These are phyloP conservation scores for Dorcus hopei DNA, from an alignment of 2,888 invertebrate genomes.

Conservation along the genomic window DNA sequence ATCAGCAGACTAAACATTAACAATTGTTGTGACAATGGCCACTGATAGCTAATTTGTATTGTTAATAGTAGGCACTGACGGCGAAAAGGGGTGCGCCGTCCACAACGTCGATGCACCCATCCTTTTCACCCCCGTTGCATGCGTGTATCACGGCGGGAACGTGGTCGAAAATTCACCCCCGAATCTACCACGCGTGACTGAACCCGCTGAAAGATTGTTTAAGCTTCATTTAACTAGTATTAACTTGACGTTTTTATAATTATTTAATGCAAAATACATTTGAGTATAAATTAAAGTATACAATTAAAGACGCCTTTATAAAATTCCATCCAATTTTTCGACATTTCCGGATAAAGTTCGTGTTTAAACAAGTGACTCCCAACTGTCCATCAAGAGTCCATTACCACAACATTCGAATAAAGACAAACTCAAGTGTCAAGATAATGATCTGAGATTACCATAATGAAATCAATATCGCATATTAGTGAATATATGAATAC, in stretches of 20 bases:
- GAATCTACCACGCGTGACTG: constrained; percentile 11
- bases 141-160: constrained; percentile 12
- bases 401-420: constrained; percentile 33
- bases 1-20: constrained; percentile 24
- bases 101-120: constrained; percentile 9
- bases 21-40: constrained; percentile 26
- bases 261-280: neutral
- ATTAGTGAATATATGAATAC: constrained; percentile 49
- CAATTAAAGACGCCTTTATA: no score
- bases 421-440: constrained; percentile 46
- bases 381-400: constrained; percentile 29
- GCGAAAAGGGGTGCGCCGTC: constrained; percentile 17
- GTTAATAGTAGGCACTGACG: constrained; percentile 21
- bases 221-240: constrained; percentile 15
- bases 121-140: constrained; percentile 6
- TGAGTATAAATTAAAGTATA: no score
- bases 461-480: constrained; percentile 50
- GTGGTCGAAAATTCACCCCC: constrained; percentile 9
- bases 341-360: no score
- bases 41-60: constrained; percentile 28
- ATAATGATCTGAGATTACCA: constrained; percentile 48
- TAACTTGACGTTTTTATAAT: constrained; percentile 13
- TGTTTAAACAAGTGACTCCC: neutral
- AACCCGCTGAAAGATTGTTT: constrained; percentile 15
- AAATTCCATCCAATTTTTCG: no score